These are phyloP conservation scores for Saccostrea echinata DNA, from an alignment of 1,140 invertebrate species.

Conservation along the genomic window DNA sequence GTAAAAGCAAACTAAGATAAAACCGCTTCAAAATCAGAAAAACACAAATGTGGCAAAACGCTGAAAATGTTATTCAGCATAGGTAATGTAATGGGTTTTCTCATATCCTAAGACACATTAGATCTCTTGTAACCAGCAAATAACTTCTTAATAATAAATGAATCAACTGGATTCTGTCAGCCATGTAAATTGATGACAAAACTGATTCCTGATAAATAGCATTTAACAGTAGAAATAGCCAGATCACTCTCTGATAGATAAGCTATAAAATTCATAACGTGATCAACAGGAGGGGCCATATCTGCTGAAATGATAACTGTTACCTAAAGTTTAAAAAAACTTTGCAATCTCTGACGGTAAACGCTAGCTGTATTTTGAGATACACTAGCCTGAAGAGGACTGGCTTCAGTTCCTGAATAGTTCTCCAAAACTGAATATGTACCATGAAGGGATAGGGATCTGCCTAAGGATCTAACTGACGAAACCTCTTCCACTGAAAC, in stretches of 20 bases:
- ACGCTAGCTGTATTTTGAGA: background rate
- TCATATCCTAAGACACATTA: background rate
- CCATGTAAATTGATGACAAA: background rate
- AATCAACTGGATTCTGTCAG: background rate
- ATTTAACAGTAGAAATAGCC: background rate
- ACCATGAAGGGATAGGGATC: background rate
- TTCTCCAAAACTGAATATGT: background rate
- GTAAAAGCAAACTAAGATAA: background rate
- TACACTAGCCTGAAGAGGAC: background rate
- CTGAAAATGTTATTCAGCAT: background rate
- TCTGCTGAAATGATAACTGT: background rate
- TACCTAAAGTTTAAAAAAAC: background rate
- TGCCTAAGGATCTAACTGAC: constrained; percentile 22
- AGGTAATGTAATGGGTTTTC: background rate
- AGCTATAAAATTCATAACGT: background rate
- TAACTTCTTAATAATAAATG: no score
- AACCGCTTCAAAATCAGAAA: no score
- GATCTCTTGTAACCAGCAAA: no score
- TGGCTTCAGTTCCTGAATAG: background rate
- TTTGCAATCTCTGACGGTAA: background rate
- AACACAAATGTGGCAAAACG: background rate
- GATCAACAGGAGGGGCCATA: background rate
- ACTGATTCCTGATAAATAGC: background rate
- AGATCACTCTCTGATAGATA: background rate
- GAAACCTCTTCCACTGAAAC: constrained; percentile 22